These are phyloP conservation scores for Dendroctonus valens DNA, from an alignment of 1,140 invertebrate species.

Conservation along the genomic window DNA sequence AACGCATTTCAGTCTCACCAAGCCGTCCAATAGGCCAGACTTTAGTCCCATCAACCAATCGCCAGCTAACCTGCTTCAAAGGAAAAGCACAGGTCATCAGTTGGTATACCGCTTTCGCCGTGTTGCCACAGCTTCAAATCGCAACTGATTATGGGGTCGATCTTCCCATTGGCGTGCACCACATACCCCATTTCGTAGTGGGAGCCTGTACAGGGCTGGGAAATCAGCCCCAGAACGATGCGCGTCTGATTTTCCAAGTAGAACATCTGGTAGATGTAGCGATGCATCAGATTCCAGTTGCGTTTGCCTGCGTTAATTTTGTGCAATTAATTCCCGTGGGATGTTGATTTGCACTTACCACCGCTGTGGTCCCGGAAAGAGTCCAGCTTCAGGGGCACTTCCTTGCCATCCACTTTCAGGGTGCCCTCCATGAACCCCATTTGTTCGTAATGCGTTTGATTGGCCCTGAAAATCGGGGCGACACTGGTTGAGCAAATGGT, in stretches of 20 bases:
- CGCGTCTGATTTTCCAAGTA: conserved; percentile 62
- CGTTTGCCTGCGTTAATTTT: conserved; percentile 54
- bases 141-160: conserved; percentile 58
- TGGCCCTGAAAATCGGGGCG: conserved; percentile 53
- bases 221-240: conserved; percentile 63
- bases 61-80: conserved; percentile 56
- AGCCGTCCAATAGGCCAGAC: neutral
- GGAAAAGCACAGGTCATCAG: conserved; percentile 61
- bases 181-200: conserved; percentile 66
- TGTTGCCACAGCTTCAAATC: conserved; percentile 64
- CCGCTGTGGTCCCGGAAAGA: conserved; percentile 70
- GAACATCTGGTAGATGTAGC: conserved; percentile 70
- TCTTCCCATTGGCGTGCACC: conserved; percentile 56
- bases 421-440: conserved; percentile 60
- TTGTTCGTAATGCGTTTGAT: conserved; percentile 76
- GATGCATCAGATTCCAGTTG: conserved; percentile 69
- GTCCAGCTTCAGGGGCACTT: conserved; percentile 53
- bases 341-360: conserved; percentile 51
- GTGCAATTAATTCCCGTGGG: neutral
- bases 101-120: conserved; percentile 64
- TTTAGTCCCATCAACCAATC: neutral
- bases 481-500: no score
- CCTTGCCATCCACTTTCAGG: conserved; percentile 54
- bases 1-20: neutral
- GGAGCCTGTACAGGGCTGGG: conserved; percentile 63